Evolutionary conservation across 2,888 invertebrate genomes (phyloP).

Genomic region (Spatulosminthurus flaviceps): DNA sequence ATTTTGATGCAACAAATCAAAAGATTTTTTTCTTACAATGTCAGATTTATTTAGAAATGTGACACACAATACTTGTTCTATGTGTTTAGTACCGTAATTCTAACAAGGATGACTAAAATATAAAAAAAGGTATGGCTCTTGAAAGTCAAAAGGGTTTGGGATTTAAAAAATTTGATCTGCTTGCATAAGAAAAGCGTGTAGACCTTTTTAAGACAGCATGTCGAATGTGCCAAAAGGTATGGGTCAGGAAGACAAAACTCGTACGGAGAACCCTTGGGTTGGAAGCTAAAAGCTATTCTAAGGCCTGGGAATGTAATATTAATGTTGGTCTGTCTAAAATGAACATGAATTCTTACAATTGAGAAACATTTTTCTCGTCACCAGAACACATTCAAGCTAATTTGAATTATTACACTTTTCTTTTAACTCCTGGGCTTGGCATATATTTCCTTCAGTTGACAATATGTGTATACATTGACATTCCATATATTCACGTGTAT

Average conservation of each 20-base stretch:
- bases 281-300: too few relatives aligned
- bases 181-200: too few relatives aligned
- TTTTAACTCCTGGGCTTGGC: background rate
- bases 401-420: background rate
- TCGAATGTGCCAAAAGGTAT: background rate
- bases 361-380: background rate
- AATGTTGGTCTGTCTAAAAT: background rate
- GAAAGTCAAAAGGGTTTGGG: too few relatives aligned
- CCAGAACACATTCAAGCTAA: background rate
- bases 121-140: too few relatives aligned
- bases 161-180: too few relatives aligned
- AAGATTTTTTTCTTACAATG: conserved; percentile 1
- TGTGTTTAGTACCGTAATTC: too few relatives aligned
- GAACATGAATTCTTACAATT: background rate
- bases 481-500: too few relatives aligned
- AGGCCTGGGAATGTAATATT: background rate
- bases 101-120: too few relatives aligned
- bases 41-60: too few relatives aligned
- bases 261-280: background rate
- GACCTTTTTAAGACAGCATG: background rate
- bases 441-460: background rate
- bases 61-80: too few relatives aligned
- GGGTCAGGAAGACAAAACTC: background rate
- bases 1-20: background rate
- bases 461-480: too few relatives aligned